A percentile compares a stretch with the other conserved stretches of the same genome.
Conservation (phyloP, 2,113 vertebrate species). For the Solea solea region DNA sequence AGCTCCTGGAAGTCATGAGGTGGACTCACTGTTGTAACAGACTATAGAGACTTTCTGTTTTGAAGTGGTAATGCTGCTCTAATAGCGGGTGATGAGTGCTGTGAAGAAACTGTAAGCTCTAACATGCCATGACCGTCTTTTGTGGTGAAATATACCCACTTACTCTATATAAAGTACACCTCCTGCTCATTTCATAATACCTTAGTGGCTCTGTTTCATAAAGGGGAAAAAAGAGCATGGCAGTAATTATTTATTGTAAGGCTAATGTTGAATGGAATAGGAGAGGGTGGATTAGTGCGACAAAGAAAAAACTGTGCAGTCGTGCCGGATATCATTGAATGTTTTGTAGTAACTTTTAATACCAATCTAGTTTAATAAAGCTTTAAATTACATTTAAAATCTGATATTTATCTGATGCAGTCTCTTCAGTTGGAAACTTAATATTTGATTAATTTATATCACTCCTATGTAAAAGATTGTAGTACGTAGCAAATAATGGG, state of each 20-base stretch:
- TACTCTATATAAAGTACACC: slow-evolving; percentile 58
- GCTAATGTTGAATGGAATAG: slow-evolving; percentile 27
- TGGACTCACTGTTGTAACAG: slow-evolving; percentile 52
- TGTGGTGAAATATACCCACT: slow-evolving; percentile 67
- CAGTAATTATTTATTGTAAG: slow-evolving; percentile 33
- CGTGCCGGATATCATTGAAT: background rate
- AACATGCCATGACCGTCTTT: slow-evolving; percentile 71
- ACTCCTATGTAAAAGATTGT: too few relatives aligned
- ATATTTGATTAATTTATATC: too few relatives aligned
- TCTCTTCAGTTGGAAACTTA: too few relatives aligned
- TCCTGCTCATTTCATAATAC: slow-evolving; percentile 52
- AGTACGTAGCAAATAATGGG: too few relatives aligned
- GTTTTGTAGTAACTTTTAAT: too few relatives aligned
- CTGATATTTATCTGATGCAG: too few relatives aligned
- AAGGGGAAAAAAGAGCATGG: slow-evolving; percentile 16
- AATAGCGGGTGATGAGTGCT: slow-evolving; percentile 75
- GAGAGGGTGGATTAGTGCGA: slow-evolving; percentile 25
- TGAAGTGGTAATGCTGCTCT: slow-evolving; percentile 77
- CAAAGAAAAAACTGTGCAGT: slow-evolving; percentile 10
- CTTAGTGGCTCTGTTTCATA: slow-evolving; percentile 30
- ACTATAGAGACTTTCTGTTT: slow-evolving; percentile 67
- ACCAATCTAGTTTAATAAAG: too few relatives aligned
- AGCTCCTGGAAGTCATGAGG: slow-evolving; percentile 58
- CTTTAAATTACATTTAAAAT: too few relatives aligned
- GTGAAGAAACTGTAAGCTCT: slow-evolving; percentile 64